Conservation (phyloP, 2,797 vertebrate species). For the Crocidura indochinensis region DNA sequence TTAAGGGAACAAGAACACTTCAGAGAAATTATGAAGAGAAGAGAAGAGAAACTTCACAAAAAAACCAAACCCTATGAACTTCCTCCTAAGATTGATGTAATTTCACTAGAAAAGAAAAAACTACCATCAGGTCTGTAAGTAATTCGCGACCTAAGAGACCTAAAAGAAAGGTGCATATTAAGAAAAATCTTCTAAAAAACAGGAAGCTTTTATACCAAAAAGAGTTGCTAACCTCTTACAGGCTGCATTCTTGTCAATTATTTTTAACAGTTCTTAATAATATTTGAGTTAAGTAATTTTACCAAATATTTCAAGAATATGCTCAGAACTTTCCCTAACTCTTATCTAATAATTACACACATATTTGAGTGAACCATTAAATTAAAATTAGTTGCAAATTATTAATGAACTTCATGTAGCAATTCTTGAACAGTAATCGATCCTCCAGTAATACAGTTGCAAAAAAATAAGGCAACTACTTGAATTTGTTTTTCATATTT, state of each 20-base stretch:
- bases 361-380: constrained; percentile 69
- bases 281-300: constrained; percentile 36
- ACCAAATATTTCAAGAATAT: not conserved
- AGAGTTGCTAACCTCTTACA: not conserved
- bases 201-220: not conserved
- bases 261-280: constrained; percentile 12
- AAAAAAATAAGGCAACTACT: constrained; percentile 24
- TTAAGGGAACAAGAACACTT: constrained; percentile 63
- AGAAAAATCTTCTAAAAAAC: constrained; percentile 34
- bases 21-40: constrained; percentile 81
- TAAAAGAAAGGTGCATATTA: not conserved
- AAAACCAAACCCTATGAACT: constrained; percentile 83
- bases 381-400: constrained; percentile 73
- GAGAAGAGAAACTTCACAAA: constrained; percentile 80
- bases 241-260: constrained; percentile 5
- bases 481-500: constrained; percentile 36
- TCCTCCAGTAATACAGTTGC: constrained; percentile 15
- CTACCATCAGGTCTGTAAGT: not conserved
- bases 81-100: constrained; percentile 25
- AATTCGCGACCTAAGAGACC: constrained; percentile 9
- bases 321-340: constrained; percentile 61
- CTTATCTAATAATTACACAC: constrained; percentile 53
- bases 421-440: constrained; percentile 24
- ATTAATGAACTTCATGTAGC: constrained; percentile 63
- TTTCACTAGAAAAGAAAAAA: not conserved